These are phyloP conservation scores for Enoplosus armatus DNA, from an alignment of 2,797 vertebrate genomes.

Conservation along the genomic window DNA sequence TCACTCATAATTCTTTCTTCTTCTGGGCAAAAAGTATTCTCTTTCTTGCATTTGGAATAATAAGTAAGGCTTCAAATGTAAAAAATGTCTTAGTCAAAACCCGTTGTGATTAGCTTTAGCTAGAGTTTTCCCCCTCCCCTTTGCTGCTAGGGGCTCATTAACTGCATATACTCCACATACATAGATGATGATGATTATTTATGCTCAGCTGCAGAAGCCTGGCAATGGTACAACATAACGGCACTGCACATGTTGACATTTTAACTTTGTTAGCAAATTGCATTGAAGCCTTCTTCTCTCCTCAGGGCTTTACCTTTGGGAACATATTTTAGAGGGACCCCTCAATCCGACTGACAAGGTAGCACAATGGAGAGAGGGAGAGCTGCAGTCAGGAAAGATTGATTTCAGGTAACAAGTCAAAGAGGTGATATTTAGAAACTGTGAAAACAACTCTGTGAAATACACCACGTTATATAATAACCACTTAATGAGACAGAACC, in stretches of 20 bases:
- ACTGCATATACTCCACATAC: too few relatives aligned
- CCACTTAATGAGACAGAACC: neutral
- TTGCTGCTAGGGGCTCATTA: neutral
- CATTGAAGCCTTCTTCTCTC: slow-evolving; percentile 8
- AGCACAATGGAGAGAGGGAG: slow-evolving; percentile 95
- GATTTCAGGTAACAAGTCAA: slow-evolving; percentile 90
- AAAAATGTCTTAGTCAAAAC: neutral
- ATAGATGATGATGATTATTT: neutral
- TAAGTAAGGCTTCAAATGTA: neutral
- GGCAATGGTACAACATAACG: neutral
- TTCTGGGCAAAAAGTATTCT: neutral
- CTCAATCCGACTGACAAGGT: slow-evolving; percentile 90
- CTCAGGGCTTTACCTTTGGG: slow-evolving; percentile 97
- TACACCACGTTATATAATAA: neutral
- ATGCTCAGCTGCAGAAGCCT: neutral
- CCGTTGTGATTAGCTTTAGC: neutral
- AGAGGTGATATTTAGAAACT: slow-evolving; percentile 3
- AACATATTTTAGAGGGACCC: slow-evolving; percentile 93
- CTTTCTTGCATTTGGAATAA: neutral
- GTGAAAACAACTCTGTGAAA: neutral
- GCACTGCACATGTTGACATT: neutral
- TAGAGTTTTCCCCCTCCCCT: neutral
- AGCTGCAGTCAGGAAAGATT: slow-evolving; percentile 88
- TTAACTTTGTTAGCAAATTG: neutral
- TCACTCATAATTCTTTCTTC: too few relatives aligned